Conservation (phyloP, 2,113 vertebrate genomes). For the Mormyrus lacerda region DNA sequence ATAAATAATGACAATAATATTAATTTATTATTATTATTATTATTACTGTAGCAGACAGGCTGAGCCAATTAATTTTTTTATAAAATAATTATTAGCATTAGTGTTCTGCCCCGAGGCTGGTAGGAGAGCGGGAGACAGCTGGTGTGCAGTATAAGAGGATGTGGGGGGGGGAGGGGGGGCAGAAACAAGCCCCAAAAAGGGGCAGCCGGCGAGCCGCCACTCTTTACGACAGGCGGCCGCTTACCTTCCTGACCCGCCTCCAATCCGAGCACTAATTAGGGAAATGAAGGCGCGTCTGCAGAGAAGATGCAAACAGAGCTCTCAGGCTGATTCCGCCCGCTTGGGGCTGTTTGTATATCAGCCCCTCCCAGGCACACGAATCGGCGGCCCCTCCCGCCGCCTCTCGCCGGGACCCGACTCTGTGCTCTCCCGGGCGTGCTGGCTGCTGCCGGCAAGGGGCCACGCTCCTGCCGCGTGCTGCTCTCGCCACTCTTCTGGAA, state of each 20-base stretch:
- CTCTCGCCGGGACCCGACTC: background rate
- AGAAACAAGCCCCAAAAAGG: background rate
- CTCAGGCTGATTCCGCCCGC: background rate
- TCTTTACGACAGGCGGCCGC: conserved; percentile 2
- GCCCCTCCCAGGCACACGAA: background rate
- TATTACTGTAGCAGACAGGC: background rate
- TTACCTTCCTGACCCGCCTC: background rate
- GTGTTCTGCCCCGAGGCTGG: background rate
- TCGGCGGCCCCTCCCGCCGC: background rate
- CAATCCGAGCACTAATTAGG: conserved; percentile 10
- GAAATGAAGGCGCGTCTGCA: background rate
- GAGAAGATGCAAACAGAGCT: conserved; percentile 1
- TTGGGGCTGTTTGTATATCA: background rate
- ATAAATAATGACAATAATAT: too few species aligned
- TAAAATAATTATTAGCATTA: background rate
- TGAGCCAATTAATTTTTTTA: background rate
- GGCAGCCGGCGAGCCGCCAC: too few species aligned
- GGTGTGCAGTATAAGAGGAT: background rate
- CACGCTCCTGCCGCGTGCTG: too few species aligned
- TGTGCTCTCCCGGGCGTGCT: background rate
- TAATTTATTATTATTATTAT: background rate
- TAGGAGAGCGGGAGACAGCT: background rate
- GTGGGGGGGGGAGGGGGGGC: background rate
- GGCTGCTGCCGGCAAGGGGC: background rate
- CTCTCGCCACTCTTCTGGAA: background rate